These are phyloP conservation scores for Pelmatolapia mariae DNA, from an alignment of 2,113 vertebrate species.

Conservation along the genomic window DNA sequence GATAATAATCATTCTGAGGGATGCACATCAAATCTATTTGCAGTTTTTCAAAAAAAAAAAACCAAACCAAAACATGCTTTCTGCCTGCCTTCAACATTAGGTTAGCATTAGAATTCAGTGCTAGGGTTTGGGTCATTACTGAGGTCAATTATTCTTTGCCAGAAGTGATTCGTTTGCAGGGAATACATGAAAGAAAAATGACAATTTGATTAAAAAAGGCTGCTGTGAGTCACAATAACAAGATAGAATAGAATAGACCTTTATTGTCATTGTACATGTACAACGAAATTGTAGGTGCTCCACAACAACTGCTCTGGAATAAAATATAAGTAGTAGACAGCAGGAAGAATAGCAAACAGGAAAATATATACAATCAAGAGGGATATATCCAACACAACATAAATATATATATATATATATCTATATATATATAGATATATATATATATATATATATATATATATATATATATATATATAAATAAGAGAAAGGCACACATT, in stretches of 20 bases:
- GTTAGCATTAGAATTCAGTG: background rate
- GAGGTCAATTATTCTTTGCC: background rate
- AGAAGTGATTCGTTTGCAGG: background rate
- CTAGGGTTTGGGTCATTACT: background rate
- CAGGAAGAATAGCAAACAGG: background rate
- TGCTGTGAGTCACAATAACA: background rate
- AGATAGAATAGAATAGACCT: background rate
- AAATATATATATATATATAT: background rate
- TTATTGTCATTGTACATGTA: background rate
- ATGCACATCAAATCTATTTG: background rate
- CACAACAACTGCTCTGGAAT: background rate
- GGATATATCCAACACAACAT: background rate
- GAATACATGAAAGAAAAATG: accelerated
- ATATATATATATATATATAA: background rate
- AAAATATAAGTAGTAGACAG: accelerated
- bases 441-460: too few species aligned
- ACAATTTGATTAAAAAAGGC: accelerated
- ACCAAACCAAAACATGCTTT: background rate
- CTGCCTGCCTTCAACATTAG: background rate
- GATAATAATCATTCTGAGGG: background rate
- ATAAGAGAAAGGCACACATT: background rate
- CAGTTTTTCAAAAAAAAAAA: background rate
- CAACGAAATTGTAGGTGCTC: background rate
- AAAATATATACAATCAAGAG: background rate
- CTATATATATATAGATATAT: too few species aligned